Percentiles rank a stretch among this genome's conserved stretches.
Conservation (phyloP, 2,113 vertebrate species). For the Poecile atricapillus region DNA sequence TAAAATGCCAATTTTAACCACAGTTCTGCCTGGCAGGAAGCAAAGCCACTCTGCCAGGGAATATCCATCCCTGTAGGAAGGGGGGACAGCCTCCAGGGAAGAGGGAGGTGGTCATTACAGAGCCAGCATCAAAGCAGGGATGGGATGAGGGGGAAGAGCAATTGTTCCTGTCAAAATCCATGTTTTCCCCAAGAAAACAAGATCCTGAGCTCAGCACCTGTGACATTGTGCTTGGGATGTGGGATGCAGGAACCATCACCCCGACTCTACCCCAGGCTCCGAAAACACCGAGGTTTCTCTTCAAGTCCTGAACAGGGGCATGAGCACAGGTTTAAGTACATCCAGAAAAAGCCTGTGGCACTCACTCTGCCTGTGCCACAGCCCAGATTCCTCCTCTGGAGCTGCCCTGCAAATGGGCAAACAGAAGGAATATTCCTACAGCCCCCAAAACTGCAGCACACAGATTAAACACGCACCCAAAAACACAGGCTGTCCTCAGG, state of each 20-base stretch:
- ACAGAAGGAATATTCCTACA: not conserved
- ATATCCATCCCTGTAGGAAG: not conserved
- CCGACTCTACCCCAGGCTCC: not conserved
- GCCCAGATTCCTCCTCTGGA: not conserved
- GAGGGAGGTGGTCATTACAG: not conserved
- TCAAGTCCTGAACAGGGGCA: not conserved
- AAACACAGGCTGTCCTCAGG: not conserved
- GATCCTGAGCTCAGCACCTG: not conserved
- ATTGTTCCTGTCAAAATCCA: not conserved
- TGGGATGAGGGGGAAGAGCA: not conserved
- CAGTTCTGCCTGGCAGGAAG: not conserved
- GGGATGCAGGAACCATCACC: not conserved
- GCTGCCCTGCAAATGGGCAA: not conserved
- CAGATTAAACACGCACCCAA: fast-evolving
- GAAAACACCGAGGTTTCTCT: not conserved
- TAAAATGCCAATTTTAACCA: not conserved
- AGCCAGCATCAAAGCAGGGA: not conserved
- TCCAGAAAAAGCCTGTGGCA: not conserved
- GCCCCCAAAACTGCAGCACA: not conserved
- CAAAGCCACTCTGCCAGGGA: not conserved
- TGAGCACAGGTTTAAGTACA: not conserved
- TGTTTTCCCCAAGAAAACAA: not conserved
- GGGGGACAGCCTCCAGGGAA: not conserved
- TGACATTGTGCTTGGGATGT: not conserved
- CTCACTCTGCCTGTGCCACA: not conserved